A percentile compares a stretch with the other conserved stretches of the same genome.
Evolutionary conservation across 35 echinoderm and acorn worm species (phyloP).

Genomic region (Patiria miniata): DNA sequence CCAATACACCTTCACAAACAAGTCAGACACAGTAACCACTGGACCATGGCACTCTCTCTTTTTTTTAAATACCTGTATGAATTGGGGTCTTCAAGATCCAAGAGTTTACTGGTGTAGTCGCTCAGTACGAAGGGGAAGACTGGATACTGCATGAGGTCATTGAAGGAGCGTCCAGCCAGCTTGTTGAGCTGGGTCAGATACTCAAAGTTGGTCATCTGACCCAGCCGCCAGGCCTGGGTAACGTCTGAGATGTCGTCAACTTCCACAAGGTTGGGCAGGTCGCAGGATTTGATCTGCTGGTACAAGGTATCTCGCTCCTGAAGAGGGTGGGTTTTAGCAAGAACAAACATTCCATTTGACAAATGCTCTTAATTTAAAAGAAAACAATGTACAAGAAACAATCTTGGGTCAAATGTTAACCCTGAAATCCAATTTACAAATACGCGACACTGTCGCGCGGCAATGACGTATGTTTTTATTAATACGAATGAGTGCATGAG

Average conservation of each 20-base stretch:
- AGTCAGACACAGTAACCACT: too few species aligned
- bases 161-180: conserved; percentile 83
- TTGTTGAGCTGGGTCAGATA: conserved; percentile 98
- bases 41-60: not conserved
- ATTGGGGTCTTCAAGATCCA: conserved; percentile 65
- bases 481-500: too few species aligned
- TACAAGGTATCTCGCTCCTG: conserved; percentile 81
- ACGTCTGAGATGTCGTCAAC: conserved; percentile 74
- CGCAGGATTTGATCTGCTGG: conserved; percentile 52
- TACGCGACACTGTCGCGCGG: too few species aligned
- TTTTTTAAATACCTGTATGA: conserved; percentile 48
- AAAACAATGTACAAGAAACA: too few species aligned
- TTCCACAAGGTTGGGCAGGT: conserved; percentile 84
- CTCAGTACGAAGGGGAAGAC: conserved; percentile 90
- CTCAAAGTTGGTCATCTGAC: conserved; percentile 96
- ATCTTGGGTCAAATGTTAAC: too few species aligned
- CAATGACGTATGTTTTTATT: too few species aligned
- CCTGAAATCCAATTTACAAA: too few species aligned
- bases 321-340: not conserved
- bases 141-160: conserved; percentile 99
- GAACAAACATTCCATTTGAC: not conserved
- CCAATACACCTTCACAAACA: too few species aligned
- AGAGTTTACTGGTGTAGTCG: conserved; percentile 54
- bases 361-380: too few species aligned
- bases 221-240: conserved; percentile 76